phyloP scores from a whole-genome alignment of 1,140 invertebrate species.

The Macrobrachium nipponense region DNA sequence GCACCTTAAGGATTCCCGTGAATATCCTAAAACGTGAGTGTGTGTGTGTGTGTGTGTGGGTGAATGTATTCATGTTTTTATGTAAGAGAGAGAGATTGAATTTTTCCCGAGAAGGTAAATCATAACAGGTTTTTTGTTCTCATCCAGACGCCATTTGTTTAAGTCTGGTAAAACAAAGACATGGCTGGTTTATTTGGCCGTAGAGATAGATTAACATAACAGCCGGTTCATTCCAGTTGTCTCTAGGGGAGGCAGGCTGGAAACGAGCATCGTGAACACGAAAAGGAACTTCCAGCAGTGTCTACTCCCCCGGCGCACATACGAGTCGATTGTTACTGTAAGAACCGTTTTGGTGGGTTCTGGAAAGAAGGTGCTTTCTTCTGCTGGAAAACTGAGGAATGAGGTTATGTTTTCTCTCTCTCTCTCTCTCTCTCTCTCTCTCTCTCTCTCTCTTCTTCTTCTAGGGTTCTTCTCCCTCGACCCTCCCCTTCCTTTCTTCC shows the following conservation, averaged over 20 bases:
- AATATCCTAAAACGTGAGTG: no score
- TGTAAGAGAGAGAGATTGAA: neutral
- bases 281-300: neutral
- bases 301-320: no score
- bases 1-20: no score
- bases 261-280: neutral
- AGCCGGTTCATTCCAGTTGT: neutral
- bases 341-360: neutral
- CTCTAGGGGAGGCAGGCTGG: no score
- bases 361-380: no score
- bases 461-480: neutral
- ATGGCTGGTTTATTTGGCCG: no score
- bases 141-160: no score
- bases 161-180: no score
- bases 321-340: neutral
- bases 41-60: neutral
- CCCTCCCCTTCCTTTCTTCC: neutral
- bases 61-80: no score
- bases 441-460: constrained; percentile 1
- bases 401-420: neutral
- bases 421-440: constrained; percentile 26
- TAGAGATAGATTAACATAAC: neutral
- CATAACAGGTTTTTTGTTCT: no score
- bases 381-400: neutral
- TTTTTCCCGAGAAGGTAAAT: no score